A percentile compares a stretch with the other conserved stretches of the same genome.
phyloP scores from a whole-genome alignment of 2,888 invertebrate genomes.

The Calameuta pallipes region DNA sequence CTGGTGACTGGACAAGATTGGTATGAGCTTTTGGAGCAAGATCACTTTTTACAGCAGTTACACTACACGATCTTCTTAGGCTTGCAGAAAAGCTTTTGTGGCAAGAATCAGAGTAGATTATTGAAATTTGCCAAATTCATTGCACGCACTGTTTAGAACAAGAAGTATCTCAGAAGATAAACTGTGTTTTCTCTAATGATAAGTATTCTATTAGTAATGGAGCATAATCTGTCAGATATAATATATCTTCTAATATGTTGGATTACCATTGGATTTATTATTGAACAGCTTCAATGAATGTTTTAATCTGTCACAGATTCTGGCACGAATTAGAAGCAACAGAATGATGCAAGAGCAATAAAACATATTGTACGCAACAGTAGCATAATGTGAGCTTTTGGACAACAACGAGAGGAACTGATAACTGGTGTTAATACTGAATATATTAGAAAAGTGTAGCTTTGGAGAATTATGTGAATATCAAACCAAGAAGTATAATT shows the following conservation, averaged over 20 bases:
- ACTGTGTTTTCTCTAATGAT: not conserved
- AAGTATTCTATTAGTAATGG: not conserved
- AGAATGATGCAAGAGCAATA: not conserved
- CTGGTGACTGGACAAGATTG: not conserved
- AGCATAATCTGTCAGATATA: not conserved
- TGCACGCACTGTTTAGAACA: not conserved
- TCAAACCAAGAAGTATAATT: slow-evolving; percentile 6
- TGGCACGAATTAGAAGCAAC: not conserved
- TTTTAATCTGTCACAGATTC: not conserved
- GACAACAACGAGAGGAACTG: not conserved
- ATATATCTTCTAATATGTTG: not conserved
- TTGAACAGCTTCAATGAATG: not conserved
- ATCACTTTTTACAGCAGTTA: not conserved
- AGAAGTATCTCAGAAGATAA: not conserved
- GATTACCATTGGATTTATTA: not conserved
- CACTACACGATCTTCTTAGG: not conserved
- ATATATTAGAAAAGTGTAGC: not conserved
- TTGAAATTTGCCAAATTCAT: not conserved
- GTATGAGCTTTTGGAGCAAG: not conserved
- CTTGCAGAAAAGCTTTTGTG: not conserved
- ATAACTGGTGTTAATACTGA: not conserved
- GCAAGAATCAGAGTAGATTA: not conserved
- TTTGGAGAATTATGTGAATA: not conserved
- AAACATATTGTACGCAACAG: not conserved
- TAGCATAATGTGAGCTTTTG: not conserved